Evolutionary conservation across 2,113 vertebrate species (phyloP), one percentile per base, ranked within the genome.

Genomic region (Saiga tatarica): DNA sequence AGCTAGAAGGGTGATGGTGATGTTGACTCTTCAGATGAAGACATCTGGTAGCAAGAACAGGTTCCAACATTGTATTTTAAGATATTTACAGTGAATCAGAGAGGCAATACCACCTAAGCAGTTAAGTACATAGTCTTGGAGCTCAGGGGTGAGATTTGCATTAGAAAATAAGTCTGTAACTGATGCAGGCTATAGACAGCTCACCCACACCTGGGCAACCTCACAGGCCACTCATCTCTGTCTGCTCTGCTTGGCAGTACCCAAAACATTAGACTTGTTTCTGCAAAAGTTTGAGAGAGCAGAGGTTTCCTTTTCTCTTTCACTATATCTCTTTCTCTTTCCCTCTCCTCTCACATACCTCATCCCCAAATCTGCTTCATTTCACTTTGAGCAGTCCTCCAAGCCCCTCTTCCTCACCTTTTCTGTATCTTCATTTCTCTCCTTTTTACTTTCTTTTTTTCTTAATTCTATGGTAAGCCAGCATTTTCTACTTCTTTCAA

Each of bases 1-100:
- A 52, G 45, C 26, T 28, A 83, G 26, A 23, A 3, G 5, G 0
- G 0, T 42, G 1, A 55, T 10, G 13, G 7, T 30, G 53, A 36
- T 55, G 12, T 25, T 14, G 12, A 10, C 11, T 14, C 1, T 21
- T 30, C 28, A 33, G 39, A 62, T 15, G 16, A 89, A 33, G 21
- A 30, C 45, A 30, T 50, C 17, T 12, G 17, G 15, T 23, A 16
- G 50, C 16, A 23, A 19, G 10, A 15, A n/a, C 39, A 33, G 16
- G 13, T 57, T 42, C 23, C 17, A n/a, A 81, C 25, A 30, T 52
- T 85, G 52, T 85, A 30, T 53, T 84, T 53, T 39, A 74, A 60
- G 30, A 50, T 71, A 55, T 13, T 25, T 71, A 36, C 2, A 71
- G 42, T 21, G 39, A 94, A 67, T 21, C 12, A 23, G 84, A 67